phyloP scores from a whole-genome alignment of 2,113 vertebrate genomes.

The Neolamprologus falcicula region DNA sequence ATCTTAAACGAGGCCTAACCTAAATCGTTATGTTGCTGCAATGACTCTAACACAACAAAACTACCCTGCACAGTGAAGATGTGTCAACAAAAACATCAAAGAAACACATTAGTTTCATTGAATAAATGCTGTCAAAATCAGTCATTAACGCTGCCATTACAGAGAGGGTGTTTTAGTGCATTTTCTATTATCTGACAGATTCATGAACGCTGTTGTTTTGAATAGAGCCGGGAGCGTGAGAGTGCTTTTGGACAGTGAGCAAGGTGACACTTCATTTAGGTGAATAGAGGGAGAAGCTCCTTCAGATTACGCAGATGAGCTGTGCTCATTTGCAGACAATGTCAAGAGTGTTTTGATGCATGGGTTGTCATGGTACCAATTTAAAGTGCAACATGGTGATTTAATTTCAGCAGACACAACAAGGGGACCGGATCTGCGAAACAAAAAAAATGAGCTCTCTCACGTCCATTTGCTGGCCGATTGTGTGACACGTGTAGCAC shows the following conservation, averaged over 20 bases:
- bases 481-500: not conserved
- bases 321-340: slow-evolving; percentile 45
- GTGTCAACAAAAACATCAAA: not conserved
- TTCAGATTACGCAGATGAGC: slow-evolving; percentile 30
- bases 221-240: not conserved
- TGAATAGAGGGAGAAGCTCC: slow-evolving; percentile 33
- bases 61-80: not conserved
- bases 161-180: slow-evolving; percentile 32
- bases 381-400: slow-evolving; percentile 21
- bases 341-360: slow-evolving; percentile 59
- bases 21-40: not conserved
- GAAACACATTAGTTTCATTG: slow-evolving; percentile 17
- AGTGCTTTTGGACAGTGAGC: slow-evolving; percentile 25
- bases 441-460: slow-evolving; percentile 14
- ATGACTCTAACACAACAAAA: not conserved
- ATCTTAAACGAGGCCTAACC: not conserved
- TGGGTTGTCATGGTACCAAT: slow-evolving; percentile 62
- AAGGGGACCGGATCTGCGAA: slow-evolving; percentile 3
- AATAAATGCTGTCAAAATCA: not conserved
- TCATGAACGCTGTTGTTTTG: slow-evolving; percentile 9
- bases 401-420: slow-evolving; percentile 24
- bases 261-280: slow-evolving; percentile 41
- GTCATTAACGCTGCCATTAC: not conserved
- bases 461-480: not conserved
- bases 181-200: slow-evolving; percentile 30